Percentiles rank a stretch among this genome's conserved stretches.
Conservation (phyloP, 2,113 vertebrate species). For the Phaetusa simplex region DNA sequence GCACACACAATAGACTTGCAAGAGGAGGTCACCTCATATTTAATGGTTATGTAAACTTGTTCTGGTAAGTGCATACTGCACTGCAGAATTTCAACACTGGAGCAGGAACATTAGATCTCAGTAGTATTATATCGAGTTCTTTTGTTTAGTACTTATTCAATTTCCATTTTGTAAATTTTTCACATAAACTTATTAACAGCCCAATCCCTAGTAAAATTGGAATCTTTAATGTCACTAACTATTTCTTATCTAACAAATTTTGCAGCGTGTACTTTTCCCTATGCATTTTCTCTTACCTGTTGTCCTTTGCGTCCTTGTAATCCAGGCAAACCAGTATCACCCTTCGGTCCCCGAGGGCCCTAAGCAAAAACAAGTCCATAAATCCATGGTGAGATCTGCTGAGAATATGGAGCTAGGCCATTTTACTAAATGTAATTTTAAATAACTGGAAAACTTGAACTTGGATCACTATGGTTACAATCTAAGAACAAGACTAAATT, state of each 20-base stretch:
- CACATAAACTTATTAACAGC: neutral
- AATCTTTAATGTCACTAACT: neutral
- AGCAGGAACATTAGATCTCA: neutral
- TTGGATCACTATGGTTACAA: neutral
- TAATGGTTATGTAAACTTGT: neutral
- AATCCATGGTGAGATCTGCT: neutral
- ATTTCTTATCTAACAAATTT: neutral
- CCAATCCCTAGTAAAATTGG: neutral
- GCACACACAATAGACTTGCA: neutral
- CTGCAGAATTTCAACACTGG: neutral
- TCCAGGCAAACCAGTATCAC: constrained; percentile 83
- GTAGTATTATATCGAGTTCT: neutral
- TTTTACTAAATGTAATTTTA: neutral
- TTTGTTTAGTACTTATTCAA: neutral
- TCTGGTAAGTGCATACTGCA: neutral
- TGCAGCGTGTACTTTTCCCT: neutral
- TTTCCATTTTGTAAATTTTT: neutral
- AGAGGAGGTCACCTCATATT: neutral
- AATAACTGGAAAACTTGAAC: neutral
- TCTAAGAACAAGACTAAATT: neutral
- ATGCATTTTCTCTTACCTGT: constrained; percentile 44
- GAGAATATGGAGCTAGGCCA: neutral
- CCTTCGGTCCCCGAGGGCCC: constrained; percentile 87
- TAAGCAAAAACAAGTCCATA: constrained; percentile 32
- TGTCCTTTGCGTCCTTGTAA: constrained; percentile 77